Evolutionary conservation across 1,140 invertebrate species (phyloP).

Genomic region (Orussus abietinus): DNA sequence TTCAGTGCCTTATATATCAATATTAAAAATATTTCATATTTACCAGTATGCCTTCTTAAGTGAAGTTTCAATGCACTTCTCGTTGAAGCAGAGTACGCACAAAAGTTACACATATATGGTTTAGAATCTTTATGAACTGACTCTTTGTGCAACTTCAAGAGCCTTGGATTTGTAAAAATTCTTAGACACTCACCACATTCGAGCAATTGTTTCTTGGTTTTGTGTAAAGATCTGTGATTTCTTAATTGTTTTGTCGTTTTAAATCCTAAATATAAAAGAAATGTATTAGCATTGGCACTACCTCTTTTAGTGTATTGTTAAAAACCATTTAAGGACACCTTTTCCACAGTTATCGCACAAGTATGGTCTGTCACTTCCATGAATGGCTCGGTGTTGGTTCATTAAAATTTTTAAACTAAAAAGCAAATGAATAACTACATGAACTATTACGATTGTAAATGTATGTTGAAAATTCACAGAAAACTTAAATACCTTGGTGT

Average conservation of each 20-base stretch:
- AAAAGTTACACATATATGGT: constrained; percentile 55
- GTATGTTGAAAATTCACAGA: no score
- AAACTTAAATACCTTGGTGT: constrained; percentile 47
- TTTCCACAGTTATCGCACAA: constrained; percentile 56
- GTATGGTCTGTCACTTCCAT: constrained; percentile 49
- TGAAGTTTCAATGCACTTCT: constrained; percentile 53
- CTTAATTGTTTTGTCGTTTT: constrained; percentile 54
- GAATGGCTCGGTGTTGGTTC: constrained; percentile 45
- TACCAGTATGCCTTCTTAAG: constrained; percentile 55
- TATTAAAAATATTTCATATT: not conserved
- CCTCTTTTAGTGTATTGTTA: no score
- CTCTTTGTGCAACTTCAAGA: constrained; percentile 56
- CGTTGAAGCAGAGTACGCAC: constrained; percentile 52
- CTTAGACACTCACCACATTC: constrained; percentile 56
- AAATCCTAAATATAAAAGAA: constrained; percentile 30
- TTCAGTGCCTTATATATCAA: constrained; percentile 7
- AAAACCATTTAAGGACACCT: constrained; percentile 26
- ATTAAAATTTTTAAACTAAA: constrained; percentile 38
- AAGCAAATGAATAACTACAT: constrained; percentile 1
- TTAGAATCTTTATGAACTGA: constrained; percentile 57
- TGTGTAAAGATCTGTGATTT: constrained; percentile 31
- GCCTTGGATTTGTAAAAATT: constrained; percentile 53
- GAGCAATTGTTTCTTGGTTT: constrained; percentile 25
- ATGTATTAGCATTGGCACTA: no score
- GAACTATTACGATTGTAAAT: no score